Base-by-base conservation (phyloP, 2,113 vertebrate genomes). In the Symphodus melops region DNA sequence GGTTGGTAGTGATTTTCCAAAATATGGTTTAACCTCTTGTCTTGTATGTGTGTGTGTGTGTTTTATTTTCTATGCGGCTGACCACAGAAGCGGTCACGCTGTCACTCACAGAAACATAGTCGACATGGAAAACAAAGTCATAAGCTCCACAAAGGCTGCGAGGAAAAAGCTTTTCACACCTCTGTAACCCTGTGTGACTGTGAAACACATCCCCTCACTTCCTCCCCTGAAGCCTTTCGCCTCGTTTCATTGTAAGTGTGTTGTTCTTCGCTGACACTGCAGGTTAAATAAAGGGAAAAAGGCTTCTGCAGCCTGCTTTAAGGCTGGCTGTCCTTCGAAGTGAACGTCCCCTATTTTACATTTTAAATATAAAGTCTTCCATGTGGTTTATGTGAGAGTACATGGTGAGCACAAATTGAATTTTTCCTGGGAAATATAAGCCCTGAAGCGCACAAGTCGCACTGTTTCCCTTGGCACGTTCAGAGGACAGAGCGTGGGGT, bases 391-490 rank as follows among this genome's bases (percentile, higher is more conserved):
- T 80, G 77, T 73, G 25, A 58, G 60, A 81, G 85, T 59, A 76
- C 82, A 83, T 58, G 71, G 60, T 39, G 57, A 70, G 67, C 72
- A 69, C 83, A 87, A 84, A 90, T 89, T 88, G 39, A 71, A 80
- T 72, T 88, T 90, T 84, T 90, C 78, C 90, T 33, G 62, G 67
- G 88, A 89, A 89, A 88, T 68, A 71, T 46, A 79, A 91, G 79
- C 70, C 66, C 78, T 68, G 23, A 2, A 75, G 58, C 37, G 33
- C 51, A 75, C 60, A 54, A 25, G 63, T 77, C 48, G 39, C 51
- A 20, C 68, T 74, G 75, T 91, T 84, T 87, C 77, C 63, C 33
- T 78, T 83, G 77, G 75, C 81, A 4, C 10, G 56, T 16, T 46
- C 11, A 53, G 59, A 64, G 58, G 46, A 72, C 70, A 67, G 62